Evolutionary conservation across 2,797 vertebrate species (phyloP).

Genomic region (Xiphophorus birchmanni): DNA sequence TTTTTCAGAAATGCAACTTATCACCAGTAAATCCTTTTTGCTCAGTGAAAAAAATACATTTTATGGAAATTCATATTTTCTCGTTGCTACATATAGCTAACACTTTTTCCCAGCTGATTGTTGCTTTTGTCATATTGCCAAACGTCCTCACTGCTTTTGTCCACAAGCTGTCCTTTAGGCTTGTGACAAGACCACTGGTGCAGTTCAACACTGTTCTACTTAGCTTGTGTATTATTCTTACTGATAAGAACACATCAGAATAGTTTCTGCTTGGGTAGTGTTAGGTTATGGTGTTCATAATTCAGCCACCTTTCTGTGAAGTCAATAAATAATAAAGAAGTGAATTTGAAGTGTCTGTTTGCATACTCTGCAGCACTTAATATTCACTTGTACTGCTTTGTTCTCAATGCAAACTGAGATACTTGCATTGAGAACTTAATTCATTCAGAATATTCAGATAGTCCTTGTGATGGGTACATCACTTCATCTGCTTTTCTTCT

Average conservation of each 20-base stretch:
- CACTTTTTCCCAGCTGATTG: not conserved
- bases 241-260: not conserved
- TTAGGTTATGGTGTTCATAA: not conserved
- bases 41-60: not conserved
- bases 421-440: not conserved
- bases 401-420: not conserved
- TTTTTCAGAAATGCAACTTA: not conserved
- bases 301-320: not conserved
- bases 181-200: not conserved
- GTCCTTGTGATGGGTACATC: no score
- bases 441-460: no score
- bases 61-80: not conserved
- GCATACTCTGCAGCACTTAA: not conserved
- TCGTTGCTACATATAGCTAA: not conserved
- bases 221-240: not conserved
- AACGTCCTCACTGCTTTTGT: not conserved
- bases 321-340: not conserved
- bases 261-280: not conserved
- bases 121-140: not conserved
- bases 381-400: not conserved
- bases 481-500: no score
- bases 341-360: no score
- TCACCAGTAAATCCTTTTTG: not conserved
- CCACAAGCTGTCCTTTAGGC: not conserved
- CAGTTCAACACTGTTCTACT: not conserved